Evolutionary conservation across 2,888 invertebrate genomes (phyloP).

Genomic region (Myopa tessellatipennis): DNA sequence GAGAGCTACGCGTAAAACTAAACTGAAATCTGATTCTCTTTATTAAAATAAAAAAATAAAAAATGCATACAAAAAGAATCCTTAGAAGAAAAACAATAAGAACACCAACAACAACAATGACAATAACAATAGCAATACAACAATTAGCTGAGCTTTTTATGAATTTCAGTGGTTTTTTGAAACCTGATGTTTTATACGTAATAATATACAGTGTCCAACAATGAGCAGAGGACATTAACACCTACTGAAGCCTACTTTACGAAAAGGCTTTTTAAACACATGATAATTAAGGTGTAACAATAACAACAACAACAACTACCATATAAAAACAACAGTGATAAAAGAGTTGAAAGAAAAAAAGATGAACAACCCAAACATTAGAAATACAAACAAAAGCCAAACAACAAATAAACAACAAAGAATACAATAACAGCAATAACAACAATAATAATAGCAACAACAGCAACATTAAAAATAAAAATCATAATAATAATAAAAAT

Average conservation of each 20-base stretch:
- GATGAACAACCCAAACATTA: background rate
- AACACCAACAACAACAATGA: background rate
- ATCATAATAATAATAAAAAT: too few species aligned
- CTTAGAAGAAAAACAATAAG: background rate
- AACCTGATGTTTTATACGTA: too few species aligned
- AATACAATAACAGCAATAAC: too few species aligned
- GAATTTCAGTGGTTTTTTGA: too few species aligned
- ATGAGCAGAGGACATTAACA: conserved; percentile 41
- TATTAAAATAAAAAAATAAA: background rate
- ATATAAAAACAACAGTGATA: background rate
- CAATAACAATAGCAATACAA: too few species aligned
- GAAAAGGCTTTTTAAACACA: conserved; percentile 15
- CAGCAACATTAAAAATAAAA: too few species aligned
- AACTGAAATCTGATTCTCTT: background rate
- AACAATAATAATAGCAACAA: too few species aligned
- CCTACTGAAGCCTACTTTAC: conserved; percentile 36
- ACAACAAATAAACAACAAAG: too few species aligned
- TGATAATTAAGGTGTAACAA: background rate
- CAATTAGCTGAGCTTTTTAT: too few species aligned
- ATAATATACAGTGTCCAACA: background rate
- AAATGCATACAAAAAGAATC: conserved; percentile 7
- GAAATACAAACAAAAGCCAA: too few species aligned
- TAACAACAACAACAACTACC: conserved; percentile 8
- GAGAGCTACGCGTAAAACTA: background rate
- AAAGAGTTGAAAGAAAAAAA: background rate